A percentile compares a stretch with the other conserved stretches of the same genome.
Conservation (phyloP, 2,797 vertebrate genomes). For the Lerista edwardsae region DNA sequence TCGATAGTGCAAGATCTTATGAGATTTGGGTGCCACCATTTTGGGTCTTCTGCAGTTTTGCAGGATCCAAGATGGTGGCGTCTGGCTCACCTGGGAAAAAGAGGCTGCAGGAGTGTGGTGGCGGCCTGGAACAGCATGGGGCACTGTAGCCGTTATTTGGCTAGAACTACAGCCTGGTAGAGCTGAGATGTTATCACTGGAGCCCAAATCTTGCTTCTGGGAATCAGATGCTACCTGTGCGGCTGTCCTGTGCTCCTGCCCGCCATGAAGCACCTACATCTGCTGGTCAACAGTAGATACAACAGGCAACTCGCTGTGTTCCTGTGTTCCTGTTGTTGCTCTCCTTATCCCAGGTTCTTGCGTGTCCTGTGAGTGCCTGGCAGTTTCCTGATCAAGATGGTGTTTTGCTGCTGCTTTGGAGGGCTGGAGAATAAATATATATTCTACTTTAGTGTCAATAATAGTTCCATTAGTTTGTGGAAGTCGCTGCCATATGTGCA, state of each 20-base stretch:
- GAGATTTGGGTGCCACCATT: no score
- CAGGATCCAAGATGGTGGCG: no score
- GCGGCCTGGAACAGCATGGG: neutral
- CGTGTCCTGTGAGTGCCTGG: neutral
- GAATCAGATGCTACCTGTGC: neutral
- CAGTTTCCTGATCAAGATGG: neutral
- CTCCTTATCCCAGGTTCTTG: neutral
- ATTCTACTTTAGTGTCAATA: slow-evolving; percentile 37
- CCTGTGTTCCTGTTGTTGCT: neutral
- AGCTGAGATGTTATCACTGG: no score
- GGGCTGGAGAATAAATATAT: slow-evolving; percentile 22
- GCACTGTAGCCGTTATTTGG: neutral
- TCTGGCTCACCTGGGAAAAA: no score
- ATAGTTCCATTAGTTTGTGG: slow-evolving; percentile 64
- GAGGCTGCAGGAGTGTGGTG: no score
- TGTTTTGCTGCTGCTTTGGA: neutral
- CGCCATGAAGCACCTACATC: neutral
- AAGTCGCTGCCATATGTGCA: slow-evolving; percentile 59
- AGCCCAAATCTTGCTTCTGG: neutral
- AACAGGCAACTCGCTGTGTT: no score
- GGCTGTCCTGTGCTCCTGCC: no score
- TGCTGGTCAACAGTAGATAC: no score
- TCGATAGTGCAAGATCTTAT: no score
- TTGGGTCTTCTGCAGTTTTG: no score
- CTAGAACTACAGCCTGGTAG: neutral